Conservation (phyloP, 2,113 vertebrate species). For the Myrmecobius fasciatus region DNA sequence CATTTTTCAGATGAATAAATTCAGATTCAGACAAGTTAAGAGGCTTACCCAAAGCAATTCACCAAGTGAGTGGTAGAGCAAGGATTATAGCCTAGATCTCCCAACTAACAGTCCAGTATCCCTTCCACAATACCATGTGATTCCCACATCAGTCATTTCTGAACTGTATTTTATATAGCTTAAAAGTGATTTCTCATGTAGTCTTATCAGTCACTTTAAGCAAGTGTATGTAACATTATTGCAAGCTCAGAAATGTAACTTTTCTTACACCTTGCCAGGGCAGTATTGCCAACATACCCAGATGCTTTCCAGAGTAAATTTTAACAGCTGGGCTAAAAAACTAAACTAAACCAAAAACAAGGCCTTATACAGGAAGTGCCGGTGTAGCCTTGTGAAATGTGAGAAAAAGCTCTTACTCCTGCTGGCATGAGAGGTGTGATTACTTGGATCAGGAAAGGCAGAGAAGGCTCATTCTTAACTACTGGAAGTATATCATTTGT, state of each 20-base stretch:
- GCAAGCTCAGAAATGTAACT: conserved; percentile 42
- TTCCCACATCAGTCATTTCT: conserved; percentile 35
- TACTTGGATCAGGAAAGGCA: conserved; percentile 33
- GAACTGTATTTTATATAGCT: background rate
- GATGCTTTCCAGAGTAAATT: conserved; percentile 67
- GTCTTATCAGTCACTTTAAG: background rate
- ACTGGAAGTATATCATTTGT: background rate
- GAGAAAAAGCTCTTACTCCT: conserved; percentile 27
- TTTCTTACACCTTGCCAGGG: conserved; percentile 61
- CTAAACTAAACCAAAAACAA: conserved; percentile 67
- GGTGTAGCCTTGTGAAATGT: conserved; percentile 63
- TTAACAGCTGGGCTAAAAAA: conserved; percentile 71
- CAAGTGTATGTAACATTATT: background rate
- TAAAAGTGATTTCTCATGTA: conserved; percentile 54
- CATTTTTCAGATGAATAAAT: conserved; percentile 17
- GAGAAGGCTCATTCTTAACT: background rate
- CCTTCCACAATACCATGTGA: background rate
- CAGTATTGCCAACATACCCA: conserved; percentile 54
- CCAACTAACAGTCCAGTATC: background rate
- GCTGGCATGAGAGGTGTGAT: background rate
- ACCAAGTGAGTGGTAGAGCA: background rate
- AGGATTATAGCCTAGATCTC: background rate
- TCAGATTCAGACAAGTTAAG: background rate
- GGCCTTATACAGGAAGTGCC: conserved; percentile 73
- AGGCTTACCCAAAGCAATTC: background rate